Evolutionary conservation across 1,140 invertebrate species (phyloP), one percentile per base, ranked within the genome.

Genomic region (Brachionus angularis): DNA sequence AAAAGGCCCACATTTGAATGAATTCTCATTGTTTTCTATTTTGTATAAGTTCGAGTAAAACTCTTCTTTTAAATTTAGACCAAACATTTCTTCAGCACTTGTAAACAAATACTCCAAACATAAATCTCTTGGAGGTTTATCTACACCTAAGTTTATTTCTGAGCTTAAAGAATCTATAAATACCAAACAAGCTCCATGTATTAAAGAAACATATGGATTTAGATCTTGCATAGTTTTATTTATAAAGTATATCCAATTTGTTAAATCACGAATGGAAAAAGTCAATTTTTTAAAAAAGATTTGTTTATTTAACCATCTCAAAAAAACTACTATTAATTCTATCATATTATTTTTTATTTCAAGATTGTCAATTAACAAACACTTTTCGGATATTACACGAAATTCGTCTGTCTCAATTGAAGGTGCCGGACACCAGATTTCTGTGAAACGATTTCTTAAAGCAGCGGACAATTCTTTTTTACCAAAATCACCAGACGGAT

Each of bases 381-480:
- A 94, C 76, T 90, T 89, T 75, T 89, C 86, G 72, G 95, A 86
- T 50, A 93, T 91, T 8, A 79, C 75, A 3, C 87, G 79, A 18
- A 96, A 83, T 81, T 97, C 93, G 12, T 85, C 80, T 50, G 82
- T 79, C 25, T 86, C 80, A 10, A 83, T 84, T 29, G 87, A 87
- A 0, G 62, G 62, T 73, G 84, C 84, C 29, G 90, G 88, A 76
- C 95, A 98, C 96, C 96, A 99, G 77, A 99, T 94, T 84, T 99
- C 96, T 0, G 96, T 98, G 75, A 99, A 96, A 61, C 96, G 86
- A 84, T 99, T 99, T 64, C 96, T 85, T 3, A 99, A 80, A 0
- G 96, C 96, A 8, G 95, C 95, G 0, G 96, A 99, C 8, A 99
- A 82, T 85, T 99, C 96, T 83, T 98, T 99, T 79, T 99, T 99